Base-by-base conservation (phyloP, 2,113 vertebrate species). In the Piprites chloris region DNA sequence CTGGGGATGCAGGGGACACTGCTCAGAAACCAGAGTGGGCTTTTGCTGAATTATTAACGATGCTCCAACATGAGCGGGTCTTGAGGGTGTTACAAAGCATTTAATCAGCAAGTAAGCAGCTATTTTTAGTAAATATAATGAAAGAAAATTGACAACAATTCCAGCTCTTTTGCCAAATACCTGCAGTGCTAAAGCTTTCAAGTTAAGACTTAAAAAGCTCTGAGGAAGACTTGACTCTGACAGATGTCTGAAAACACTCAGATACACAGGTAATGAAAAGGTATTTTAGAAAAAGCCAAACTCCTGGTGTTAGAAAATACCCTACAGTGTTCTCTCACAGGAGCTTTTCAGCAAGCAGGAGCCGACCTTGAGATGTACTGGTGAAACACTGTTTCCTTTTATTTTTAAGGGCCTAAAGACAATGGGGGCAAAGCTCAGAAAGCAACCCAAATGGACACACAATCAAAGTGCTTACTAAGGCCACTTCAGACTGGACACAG, bases 111-210 rank as follows among this genome's bases (percentile, higher is more conserved):
- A 92, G 82, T 3, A 61, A 81, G 73, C 58, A 78, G 37, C 56
- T 92, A 94, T 94, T 95, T 95, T 95, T 91, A 91, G 87, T 68
- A 15, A 15, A 24, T 23, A 53, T 69, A 95, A 92, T 56, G 68
- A 90, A 89, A 89, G 76, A 86, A 89, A 91, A 86, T n/a, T 63
- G 66, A 88, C 88, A 87, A 81, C 58, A 56, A 75, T 78, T 87
- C 74, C 80, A 72, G 44, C 86, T 93, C 69, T 91, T 95, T 91
- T 85, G 86, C 56, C 86, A 82, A 89, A 94, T 82, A 95, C 80
- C 80, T 82, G 80, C 26, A 89, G 91, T 0, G 11, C 52, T 78
- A 68, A 96, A 86, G 32, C 44, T 92, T 92, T 77, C 84, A 78
- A 85, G 80, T 81, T 56, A 37, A 37, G 15, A 65, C 69, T 91